Percentiles rank a stretch among this genome's conserved stretches.
phyloP scores from a whole-genome alignment of 2,888 invertebrate species.

The Agonopterix arenella region DNA sequence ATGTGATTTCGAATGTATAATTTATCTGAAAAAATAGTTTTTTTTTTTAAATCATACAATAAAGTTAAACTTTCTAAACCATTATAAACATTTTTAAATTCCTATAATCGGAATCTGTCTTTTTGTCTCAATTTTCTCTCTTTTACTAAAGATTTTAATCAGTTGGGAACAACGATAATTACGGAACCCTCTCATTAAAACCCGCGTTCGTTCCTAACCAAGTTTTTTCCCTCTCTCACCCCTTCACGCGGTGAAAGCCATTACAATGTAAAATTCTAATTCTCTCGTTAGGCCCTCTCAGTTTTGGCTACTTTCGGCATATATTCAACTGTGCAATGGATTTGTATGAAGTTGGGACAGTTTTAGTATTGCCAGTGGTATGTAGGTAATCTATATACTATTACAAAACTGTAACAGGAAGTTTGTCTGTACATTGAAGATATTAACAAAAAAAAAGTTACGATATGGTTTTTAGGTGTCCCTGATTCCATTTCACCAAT shows the following conservation, averaged over 20 bases:
- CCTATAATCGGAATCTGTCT: no score
- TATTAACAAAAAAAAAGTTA: no score
- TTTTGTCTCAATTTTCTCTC: background rate
- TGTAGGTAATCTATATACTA: no score
- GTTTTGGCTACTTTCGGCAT: conserved; percentile 40
- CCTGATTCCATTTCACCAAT: no score
- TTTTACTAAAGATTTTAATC: background rate
- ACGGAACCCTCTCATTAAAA: conserved; percentile 9
- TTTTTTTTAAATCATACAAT: no score
- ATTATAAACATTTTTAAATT: no score
- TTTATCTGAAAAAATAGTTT: background rate
- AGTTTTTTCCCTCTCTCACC: conserved; percentile 20
- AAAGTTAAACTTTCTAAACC: background rate
- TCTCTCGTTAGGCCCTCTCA: conserved; percentile 44
- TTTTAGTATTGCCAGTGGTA: background rate
- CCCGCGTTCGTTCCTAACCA: background rate
- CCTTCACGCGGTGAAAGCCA: conserved; percentile 23
- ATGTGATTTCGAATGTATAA: background rate
- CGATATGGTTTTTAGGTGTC: no score
- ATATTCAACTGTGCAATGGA: conserved; percentile 44
- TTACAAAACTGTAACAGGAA: no score
- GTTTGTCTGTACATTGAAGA: no score
- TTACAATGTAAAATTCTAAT: conserved; percentile 64
- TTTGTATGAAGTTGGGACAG: conserved; percentile 11
- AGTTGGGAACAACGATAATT: background rate